Base-by-base conservation (phyloP, 2,113 vertebrate species). In the Puffinus mauretanicus region DNA sequence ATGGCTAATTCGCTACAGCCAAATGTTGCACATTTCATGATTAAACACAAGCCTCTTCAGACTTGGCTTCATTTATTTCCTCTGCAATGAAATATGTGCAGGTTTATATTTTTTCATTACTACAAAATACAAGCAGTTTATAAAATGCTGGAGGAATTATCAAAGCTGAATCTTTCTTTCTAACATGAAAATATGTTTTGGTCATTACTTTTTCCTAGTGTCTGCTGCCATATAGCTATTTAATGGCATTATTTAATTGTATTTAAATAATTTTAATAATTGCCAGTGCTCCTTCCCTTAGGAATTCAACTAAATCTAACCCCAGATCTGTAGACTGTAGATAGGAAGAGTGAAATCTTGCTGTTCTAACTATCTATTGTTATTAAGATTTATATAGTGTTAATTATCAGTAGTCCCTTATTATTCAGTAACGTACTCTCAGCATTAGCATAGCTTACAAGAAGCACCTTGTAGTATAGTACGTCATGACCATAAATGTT, bases 51-150 rank as follows among this genome's bases (percentile, higher is more conserved):
- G 73, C 72, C 72, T 96, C 62, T 60, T 84, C 52, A 86, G 83
- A 94, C 86, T 51, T 42, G 54, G 78, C 78, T 97, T 96, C 97
- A 93, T 98, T 97, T 98, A 93, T 97, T 97, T 97, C 76, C 84
- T 82, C 51, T 82, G 86, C 70, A 95, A 95, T 97, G 97, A 98
- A 98, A 97, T 98, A 98, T 93, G 91, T 87, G 83, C 93, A 47
- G 32, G 82, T 97, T 97, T 97, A 70, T 95, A 93, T 95, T 93
- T 97, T 97, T 96, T 96, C 96, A 95, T 97, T 96, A 87, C 91
- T 96, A 96, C 85, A 97, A 97, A 98, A 98, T 82, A 92, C 67
- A 88, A 84, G 94, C 86, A 97, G 96, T 97, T 98, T 97, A 91
- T 94, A 96, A 98, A 97, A 95, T 54, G 46, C 90, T 86, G 38